phyloP scores from a whole-genome alignment of 2,113 vertebrate species.

The Nyctereutes procyonoides region DNA sequence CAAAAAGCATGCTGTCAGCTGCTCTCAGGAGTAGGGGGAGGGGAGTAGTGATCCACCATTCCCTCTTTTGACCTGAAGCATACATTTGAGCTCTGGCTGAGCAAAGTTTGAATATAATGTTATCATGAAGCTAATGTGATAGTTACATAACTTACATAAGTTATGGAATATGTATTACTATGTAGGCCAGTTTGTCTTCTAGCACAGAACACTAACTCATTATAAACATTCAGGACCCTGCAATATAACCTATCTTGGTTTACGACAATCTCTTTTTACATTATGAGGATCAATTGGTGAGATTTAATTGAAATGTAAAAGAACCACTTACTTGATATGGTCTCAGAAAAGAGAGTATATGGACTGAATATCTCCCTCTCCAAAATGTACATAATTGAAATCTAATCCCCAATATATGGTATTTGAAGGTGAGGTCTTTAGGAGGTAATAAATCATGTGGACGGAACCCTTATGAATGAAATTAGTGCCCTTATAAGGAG shows the following conservation, averaged over 20 bases:
- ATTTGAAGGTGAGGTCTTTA: background rate
- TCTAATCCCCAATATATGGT: background rate
- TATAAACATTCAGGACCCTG: background rate
- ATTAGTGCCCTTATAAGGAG: background rate
- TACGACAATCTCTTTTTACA: background rate
- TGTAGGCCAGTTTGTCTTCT: background rate
- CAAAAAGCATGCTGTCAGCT: background rate
- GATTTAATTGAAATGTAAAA: constrained; percentile 3
- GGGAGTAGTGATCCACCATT: background rate
- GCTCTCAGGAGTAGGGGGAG: background rate
- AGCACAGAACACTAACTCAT: background rate
- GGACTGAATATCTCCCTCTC: background rate
- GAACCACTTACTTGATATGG: background rate
- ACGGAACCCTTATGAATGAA: background rate
- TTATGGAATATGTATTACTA: background rate
- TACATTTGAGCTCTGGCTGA: background rate
- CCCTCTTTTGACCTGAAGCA: background rate
- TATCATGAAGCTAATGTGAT: background rate
- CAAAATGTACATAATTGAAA: background rate
- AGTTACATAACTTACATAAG: background rate
- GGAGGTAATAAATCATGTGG: background rate
- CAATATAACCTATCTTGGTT: background rate
- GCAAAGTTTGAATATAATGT: background rate
- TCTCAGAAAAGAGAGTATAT: background rate
- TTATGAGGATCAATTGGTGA: background rate